Evolutionary conservation across 2,797 vertebrate genomes (phyloP).

Genomic region (Leptatherina wallacei): DNA sequence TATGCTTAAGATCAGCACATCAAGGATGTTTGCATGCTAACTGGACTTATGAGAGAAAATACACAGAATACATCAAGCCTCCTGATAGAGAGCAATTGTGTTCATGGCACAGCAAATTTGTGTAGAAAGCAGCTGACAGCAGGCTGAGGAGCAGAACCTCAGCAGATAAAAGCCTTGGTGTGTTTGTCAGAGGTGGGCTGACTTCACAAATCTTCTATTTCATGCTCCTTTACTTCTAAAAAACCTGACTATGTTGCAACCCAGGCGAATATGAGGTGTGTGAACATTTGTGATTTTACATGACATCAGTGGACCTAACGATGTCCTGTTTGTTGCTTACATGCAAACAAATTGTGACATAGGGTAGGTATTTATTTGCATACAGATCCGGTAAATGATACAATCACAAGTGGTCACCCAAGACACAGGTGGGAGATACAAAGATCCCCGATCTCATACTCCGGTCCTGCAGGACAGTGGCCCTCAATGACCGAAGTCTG

Average conservation of each 20-base stretch:
- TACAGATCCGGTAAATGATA: too few species aligned
- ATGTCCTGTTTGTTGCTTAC: not conserved
- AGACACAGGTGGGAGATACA: too few species aligned
- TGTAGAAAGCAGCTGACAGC: not conserved
- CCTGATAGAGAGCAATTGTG: not conserved
- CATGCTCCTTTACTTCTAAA: not conserved
- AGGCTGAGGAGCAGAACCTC: not conserved
- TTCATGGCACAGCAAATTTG: not conserved
- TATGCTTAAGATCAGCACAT: not conserved
- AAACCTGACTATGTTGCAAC: not conserved
- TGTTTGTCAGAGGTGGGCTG: not conserved
- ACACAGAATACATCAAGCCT: not conserved
- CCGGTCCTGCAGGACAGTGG: too few species aligned
- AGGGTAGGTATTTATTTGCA: not conserved
- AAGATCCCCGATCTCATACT: too few species aligned
- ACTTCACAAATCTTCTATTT: not conserved
- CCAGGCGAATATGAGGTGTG: not conserved
- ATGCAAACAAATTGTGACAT: not conserved
- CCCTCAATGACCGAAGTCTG: too few species aligned
- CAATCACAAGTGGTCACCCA: too few species aligned
- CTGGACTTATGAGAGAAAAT: not conserved
- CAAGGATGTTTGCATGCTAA: not conserved
- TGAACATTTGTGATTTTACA: not conserved
- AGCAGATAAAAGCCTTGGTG: not conserved
- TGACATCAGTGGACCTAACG: not conserved